Base-by-base conservation (phyloP, 2,797 vertebrate genomes). In the Anabas testudineus region DNA sequence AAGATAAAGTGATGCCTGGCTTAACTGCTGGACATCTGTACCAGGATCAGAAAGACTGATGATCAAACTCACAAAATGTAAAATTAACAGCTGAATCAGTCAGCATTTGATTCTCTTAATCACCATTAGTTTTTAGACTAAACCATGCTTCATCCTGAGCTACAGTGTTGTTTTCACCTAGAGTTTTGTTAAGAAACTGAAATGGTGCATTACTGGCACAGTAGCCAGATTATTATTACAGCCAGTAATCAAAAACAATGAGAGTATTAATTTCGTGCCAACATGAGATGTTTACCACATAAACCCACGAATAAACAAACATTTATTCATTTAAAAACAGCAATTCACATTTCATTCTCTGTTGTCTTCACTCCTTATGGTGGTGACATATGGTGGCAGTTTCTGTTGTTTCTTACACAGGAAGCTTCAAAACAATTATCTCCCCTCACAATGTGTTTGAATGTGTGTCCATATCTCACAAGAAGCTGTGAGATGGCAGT, bases 391-490 rank as follows among this genome's bases (percentile, higher is more conserved):
- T 67, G 22, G 43, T 68, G 53, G 1, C 21, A 21, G 39, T 53
- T 67, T 75, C 26, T 61, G 42, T 41, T 53, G 43, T 76, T 76
- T 78, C 22, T 60, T 46, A 60, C 60, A 77, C 76, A 90, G 89
- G 87, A 93, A 92, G 86, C 85, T 73, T 74, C 46, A 32, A 71
- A 42, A 22, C 47, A 67, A 49, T 84, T 87, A 87, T 90, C 90
- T 86, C n/a, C 42, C 49, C 49, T 74, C 53, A 61, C 82, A 83
- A 19, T 19, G 42, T n/a, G 42, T 45, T 19, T 59, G 30, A 52
- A 54, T 69, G 16, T 63, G 55, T 70, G 60, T 58, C 46, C 61
- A 34, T 88, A 87, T 90, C 83, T 87, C 41, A 67, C 30, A 66
- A 76, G 56, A 49, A 76, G 77, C 76, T 43, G 78, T 70, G 54